Evolutionary conservation across 2,888 invertebrate species (phyloP).

Genomic region (Amphipoea oculea): DNA sequence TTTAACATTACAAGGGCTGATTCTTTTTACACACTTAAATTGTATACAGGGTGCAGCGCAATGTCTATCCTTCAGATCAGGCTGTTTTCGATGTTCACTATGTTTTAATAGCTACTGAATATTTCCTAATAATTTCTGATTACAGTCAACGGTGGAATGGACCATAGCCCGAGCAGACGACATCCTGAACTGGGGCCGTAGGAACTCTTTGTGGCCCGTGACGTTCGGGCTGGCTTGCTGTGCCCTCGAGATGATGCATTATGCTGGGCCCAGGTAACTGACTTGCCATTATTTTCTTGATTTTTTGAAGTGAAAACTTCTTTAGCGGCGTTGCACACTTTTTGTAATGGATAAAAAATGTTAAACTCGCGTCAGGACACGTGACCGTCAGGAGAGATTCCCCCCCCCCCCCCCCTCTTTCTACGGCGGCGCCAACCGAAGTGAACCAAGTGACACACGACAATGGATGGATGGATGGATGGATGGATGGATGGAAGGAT

Average conservation of each 20-base stretch:
- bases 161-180: conserved; percentile 97
- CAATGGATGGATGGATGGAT: no score
- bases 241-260: conserved; percentile 99
- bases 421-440: no score
- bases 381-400: no score
- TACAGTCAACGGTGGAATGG: conserved; percentile 93
- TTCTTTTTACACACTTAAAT: not conserved
- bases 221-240: conserved; percentile 99
- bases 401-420: no score
- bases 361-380: no score
- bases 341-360: no score
- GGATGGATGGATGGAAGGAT: no score
- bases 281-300: not conserved
- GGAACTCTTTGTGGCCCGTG: conserved; percentile 98
- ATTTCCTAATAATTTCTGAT: conserved; percentile 31
- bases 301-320: no score
- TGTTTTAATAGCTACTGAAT: not conserved
- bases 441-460: no score
- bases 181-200: conserved; percentile 97
- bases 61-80: not conserved
- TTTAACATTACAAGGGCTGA: not conserved
- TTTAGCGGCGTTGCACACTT: no score
- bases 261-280: conserved; percentile 96
- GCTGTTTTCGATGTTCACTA: not conserved
- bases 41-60: not conserved